Conservation (phyloP, 1,140 invertebrate genomes). For the Doryteuthis pealeii region DNA sequence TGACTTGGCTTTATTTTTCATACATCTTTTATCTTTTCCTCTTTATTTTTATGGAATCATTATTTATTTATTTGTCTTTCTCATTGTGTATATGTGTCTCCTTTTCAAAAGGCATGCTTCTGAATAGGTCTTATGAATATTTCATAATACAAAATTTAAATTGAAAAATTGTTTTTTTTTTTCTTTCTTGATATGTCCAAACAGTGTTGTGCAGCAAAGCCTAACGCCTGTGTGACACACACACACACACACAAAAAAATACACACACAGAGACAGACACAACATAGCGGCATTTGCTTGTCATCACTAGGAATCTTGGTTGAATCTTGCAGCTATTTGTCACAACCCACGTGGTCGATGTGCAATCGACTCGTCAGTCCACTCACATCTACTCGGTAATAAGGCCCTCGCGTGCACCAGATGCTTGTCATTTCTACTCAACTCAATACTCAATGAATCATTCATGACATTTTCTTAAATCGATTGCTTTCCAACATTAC, state of each 20-base stretch:
- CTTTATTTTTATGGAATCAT: too few relatives aligned
- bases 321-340: not conserved
- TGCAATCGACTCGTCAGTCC: not conserved
- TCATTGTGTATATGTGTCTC: too few relatives aligned
- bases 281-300: too few relatives aligned
- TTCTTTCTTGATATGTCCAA: not conserved
- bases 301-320: too few relatives aligned
- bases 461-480: not conserved
- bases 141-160: not conserved
- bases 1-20: too few relatives aligned
- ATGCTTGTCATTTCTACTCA: not conserved
- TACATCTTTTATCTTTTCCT: too few relatives aligned
- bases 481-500: slow-evolving; percentile 1
- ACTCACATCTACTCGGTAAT: not conserved
- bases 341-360: not conserved
- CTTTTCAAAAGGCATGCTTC: too few relatives aligned
- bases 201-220: not conserved
- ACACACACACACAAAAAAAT: too few relatives aligned
- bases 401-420: not conserved
- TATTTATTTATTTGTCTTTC: too few relatives aligned
- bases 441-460: slow-evolving; percentile 3
- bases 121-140: not conserved
- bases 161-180: not conserved
- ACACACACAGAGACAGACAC: too few relatives aligned
- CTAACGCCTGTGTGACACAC: not conserved